Conservation (phyloP, 1,140 invertebrate genomes). For the Drosophila aff. region DNA sequence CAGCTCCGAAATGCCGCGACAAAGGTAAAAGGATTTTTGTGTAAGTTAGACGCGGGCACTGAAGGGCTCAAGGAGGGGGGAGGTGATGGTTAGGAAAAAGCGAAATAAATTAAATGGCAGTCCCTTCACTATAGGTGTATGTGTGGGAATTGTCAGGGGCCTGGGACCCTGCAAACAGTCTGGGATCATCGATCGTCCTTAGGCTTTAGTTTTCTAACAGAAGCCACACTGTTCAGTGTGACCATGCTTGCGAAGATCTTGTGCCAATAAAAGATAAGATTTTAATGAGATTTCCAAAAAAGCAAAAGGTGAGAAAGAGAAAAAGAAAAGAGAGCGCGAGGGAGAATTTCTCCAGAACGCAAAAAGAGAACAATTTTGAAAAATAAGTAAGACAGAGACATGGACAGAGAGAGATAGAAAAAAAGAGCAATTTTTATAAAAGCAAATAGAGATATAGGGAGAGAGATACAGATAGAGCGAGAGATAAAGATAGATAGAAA, state of each 20-base stretch:
- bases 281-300: neutral
- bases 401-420: too few species aligned
- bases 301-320: neutral
- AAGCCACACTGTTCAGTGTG: constrained; percentile 1
- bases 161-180: neutral
- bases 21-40: constrained; percentile 74
- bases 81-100: neutral
- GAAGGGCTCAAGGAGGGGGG: neutral
- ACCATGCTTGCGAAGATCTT: neutral
- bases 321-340: too few species aligned
- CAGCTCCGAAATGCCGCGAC: constrained; percentile 60
- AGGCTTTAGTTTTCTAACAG: neutral
- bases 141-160: neutral
- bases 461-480: too few species aligned
- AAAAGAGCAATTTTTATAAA: too few species aligned
- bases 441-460: too few species aligned
- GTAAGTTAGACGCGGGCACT: constrained; percentile 45
- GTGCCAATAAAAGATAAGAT: neutral
- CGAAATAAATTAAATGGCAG: constrained; percentile 54
- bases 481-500: too few species aligned
- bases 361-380: too few species aligned
- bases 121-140: constrained; percentile 4
- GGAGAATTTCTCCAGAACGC: too few species aligned
- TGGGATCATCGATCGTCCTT: constrained; percentile 34
- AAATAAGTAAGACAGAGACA: too few species aligned